phyloP scores from a whole-genome alignment of 1,140 invertebrate genomes.

The Hermetia illucens region DNA sequence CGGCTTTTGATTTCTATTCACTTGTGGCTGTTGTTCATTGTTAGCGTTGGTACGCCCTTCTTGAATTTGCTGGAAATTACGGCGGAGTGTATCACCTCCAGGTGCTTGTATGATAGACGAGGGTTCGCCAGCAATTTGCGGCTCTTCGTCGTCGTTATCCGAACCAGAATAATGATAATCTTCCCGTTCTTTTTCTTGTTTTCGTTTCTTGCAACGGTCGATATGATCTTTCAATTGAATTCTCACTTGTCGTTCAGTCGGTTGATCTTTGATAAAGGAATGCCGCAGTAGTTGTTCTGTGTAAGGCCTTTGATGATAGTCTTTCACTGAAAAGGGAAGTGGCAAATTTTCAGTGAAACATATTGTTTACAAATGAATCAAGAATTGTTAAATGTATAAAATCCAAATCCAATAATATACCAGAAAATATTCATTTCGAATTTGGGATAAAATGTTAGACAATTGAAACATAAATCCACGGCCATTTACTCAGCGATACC shows the following conservation, averaged over 20 bases:
- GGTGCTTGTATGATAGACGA: slow-evolving; percentile 81
- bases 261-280: slow-evolving; percentile 93
- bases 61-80: slow-evolving; percentile 96
- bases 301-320: slow-evolving; percentile 95
- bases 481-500: too few species aligned
- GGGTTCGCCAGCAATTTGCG: slow-evolving; percentile 69
- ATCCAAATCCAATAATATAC: too few species aligned
- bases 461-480: too few species aligned
- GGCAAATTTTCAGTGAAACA: too few species aligned
- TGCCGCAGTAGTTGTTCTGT: slow-evolving; percentile 97
- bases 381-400: too few species aligned
- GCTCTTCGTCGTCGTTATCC: slow-evolving; percentile 80
- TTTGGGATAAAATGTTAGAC: too few species aligned
- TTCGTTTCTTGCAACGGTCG: slow-evolving; percentile 89
- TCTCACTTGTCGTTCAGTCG: slow-evolving; percentile 91
- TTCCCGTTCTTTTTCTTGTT: slow-evolving; percentile 76
- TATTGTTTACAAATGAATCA: too few species aligned
- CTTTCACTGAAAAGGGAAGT: slow-evolving; percentile 72
- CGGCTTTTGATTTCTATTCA: slow-evolving; percentile 30
- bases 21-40: slow-evolving; percentile 29
- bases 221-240: slow-evolving; percentile 99
- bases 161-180: slow-evolving; percentile 76
- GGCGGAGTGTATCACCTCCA: slow-evolving; percentile 77
- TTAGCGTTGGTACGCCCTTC: slow-evolving; percentile 54
- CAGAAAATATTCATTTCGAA: too few species aligned